Conservation (phyloP, 2,888 invertebrate genomes). For the Quadroppia sp. region DNA sequence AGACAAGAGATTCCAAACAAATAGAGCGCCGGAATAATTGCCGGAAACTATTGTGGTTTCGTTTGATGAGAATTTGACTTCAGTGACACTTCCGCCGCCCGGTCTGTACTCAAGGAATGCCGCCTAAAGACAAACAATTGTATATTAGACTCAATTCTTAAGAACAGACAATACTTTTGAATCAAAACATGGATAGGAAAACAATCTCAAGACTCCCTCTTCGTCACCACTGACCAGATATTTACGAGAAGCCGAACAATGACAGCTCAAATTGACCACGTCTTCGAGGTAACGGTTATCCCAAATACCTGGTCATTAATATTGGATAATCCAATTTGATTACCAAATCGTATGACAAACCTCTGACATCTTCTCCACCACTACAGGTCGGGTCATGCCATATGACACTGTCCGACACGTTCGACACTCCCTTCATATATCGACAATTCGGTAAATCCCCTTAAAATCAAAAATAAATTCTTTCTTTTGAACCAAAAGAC, state of each 20-base stretch:
- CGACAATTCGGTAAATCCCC: conserved; percentile 44
- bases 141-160: conserved; percentile 22
- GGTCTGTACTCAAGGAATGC: conserved; percentile 84
- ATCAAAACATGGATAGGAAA: conserved; percentile 80
- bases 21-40: conserved; percentile 40
- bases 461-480: conserved; percentile 28
- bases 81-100: conserved; percentile 75
- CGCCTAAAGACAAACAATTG: conserved; percentile 48
- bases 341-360: no score
- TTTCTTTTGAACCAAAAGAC: no score
- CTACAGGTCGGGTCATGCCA: conserved; percentile 44
- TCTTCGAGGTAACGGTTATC: conserved; percentile 41
- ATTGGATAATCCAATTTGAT: no score
- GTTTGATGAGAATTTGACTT: conserved; percentile 76
- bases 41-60: conserved; percentile 78
- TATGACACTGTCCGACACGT: conserved; percentile 25
- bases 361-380: conserved; percentile 43
- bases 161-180: conserved; percentile 65
- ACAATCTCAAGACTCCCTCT: conserved; percentile 79
- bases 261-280: conserved; percentile 40
- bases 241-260: conserved; percentile 27
- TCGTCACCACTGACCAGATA: conserved; percentile 74
- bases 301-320: conserved; percentile 40
- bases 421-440: conserved; percentile 40
- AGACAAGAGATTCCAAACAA: conserved; percentile 33